phyloP scores from a whole-genome alignment of 2,888 invertebrate species.

The Conomelus anceps region DNA sequence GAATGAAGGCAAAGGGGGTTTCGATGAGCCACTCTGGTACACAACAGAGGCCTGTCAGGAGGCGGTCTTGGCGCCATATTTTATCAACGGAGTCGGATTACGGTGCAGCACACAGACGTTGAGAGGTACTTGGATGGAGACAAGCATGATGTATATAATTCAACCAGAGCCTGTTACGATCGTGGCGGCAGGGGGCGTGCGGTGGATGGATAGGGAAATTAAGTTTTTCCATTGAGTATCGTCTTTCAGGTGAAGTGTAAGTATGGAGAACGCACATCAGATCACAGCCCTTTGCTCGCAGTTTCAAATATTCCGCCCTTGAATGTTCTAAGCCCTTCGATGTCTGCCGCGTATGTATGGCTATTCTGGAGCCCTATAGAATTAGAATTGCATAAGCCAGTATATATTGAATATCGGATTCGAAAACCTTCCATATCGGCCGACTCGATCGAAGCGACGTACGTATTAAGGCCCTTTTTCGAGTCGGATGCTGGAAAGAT shows the following conservation, averaged over 20 bases:
- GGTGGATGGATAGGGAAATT: neutral
- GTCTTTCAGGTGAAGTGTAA: neutral
- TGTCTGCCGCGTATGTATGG: neutral
- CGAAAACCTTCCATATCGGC: neutral
- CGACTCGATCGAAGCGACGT: too few species aligned
- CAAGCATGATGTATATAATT: neutral
- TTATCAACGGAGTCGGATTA: neutral
- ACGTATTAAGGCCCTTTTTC: neutral
- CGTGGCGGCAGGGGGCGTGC: neutral
- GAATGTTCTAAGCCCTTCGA: neutral
- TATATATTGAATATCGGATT: neutral
- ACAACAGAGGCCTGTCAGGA: neutral
- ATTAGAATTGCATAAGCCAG: neutral
- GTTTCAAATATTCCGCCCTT: neutral
- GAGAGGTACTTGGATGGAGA: neutral
- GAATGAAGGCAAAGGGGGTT: neutral
- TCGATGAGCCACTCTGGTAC: neutral
- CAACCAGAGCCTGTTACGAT: neutral
- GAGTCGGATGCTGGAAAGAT: neutral
- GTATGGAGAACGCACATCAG: neutral
- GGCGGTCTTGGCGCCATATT: neutral
- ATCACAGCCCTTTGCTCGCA: neutral
- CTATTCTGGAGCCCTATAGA: neutral
- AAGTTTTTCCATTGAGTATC: neutral
- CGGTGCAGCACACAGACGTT: neutral